These are phyloP conservation scores for Trichechus manatus DNA, from an alignment of 2,113 vertebrate genomes.

Conservation along the genomic window DNA sequence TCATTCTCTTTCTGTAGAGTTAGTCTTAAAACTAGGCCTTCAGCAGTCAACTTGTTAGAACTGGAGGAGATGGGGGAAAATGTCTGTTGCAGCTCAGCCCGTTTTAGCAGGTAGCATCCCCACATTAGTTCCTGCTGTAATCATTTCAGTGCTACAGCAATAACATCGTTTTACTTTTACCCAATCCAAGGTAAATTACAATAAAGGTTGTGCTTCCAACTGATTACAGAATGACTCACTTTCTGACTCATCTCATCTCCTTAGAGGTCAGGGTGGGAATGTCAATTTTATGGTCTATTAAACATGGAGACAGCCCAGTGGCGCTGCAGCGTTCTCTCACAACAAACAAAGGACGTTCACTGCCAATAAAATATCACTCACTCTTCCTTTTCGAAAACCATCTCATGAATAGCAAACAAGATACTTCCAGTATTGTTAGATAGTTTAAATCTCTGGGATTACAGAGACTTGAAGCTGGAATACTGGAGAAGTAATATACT, in stretches of 20 bases:
- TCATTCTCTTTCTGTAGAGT: slow-evolving; percentile 46
- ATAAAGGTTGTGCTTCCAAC: slow-evolving; percentile 76
- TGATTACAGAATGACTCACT: slow-evolving; percentile 79
- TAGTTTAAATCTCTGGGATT: slow-evolving; percentile 39
- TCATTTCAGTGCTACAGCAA: slow-evolving; percentile 43
- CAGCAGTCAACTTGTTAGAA: slow-evolving; percentile 41
- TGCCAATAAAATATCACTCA: slow-evolving; percentile 66
- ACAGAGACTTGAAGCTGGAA: background rate
- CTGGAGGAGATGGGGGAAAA: slow-evolving; percentile 25
- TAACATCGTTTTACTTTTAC: slow-evolving; percentile 69
- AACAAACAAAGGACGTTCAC: slow-evolving; percentile 58
- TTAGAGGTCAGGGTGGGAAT: slow-evolving; percentile 74
- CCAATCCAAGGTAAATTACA: slow-evolving; percentile 72
- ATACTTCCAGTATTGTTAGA: slow-evolving; percentile 36
- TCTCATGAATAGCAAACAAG: slow-evolving; percentile 63
- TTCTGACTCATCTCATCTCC: slow-evolving; percentile 80
- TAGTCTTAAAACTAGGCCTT: slow-evolving; percentile 16
- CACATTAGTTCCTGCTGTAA: slow-evolving; percentile 22
- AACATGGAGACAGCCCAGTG: slow-evolving; percentile 67
- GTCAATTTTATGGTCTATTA: slow-evolving; percentile 81
- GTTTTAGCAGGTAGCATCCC: background rate
- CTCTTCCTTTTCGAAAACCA: slow-evolving; percentile 58
- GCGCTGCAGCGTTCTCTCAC: slow-evolving; percentile 44
- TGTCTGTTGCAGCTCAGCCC: slow-evolving; percentile 7
- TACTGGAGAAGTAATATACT: slow-evolving; percentile 13